Evolutionary conservation across 2,797 vertebrate genomes (phyloP), one percentile per base, ranked within the genome.

Genomic region (Cacajao melanocephalus): DNA sequence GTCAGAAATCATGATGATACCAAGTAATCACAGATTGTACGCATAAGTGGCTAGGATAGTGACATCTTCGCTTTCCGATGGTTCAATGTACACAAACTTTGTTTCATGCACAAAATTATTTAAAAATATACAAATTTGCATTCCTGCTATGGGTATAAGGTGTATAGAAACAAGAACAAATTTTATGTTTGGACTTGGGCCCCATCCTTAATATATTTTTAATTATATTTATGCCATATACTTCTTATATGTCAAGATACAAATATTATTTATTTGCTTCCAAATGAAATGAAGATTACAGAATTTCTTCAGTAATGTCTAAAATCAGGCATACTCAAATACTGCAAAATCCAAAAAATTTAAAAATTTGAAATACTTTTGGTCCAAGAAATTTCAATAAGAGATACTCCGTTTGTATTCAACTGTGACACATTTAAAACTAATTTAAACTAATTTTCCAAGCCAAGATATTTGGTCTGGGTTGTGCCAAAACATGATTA

Each of bases 281-380:
- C 41, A 19, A 91, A 82, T 22, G 0, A 10, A 15, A 8, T 30
- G 50, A 95, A 73, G 0, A 20, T 96, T 95, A n/a, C 8, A 96
- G 24, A 83, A 50, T 84, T 97, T 84, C 44, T 96, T 67, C 12
- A 78, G 2, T 24, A 89, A 94, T 87, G 94, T 88, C 81, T 94
- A 96, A 94, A 97, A 92, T 93, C 52, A 50, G 1, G 15, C 33
- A 55, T 39, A 80, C 24, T n/a, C 50, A 36, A 55, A 80, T 55
- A 39, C 15, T 80, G n/a, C n/a, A 80, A 80, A 79, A 79, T 50
- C 17, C 1, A 33, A 24, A 50, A 80, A 80, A 14, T 30, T 76
- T 4, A 50, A 55, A 39, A 39, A 55, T 24, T n/a, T 39, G 50
- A 39, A 55, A 81, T 7, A 2, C 14, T 81, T 81, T n/a, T 3